These are phyloP conservation scores for Aphelenchoides bicaudatus DNA, from an alignment of 2,888 invertebrate species.

Conservation along the genomic window DNA sequence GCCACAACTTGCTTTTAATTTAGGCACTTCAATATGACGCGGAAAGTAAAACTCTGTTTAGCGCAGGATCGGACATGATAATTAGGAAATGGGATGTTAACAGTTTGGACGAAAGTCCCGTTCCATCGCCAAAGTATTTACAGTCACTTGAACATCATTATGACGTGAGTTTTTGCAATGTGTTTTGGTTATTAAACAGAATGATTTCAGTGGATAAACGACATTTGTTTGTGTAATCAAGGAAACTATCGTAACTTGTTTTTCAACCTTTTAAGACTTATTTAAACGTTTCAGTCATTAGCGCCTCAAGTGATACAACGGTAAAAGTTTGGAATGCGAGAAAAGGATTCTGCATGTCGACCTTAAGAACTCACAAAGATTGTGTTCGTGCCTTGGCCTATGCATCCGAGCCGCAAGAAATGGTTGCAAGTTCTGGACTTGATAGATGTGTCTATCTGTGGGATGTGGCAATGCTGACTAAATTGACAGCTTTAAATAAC, in stretches of 20 bases:
- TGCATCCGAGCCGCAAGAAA: conserved; percentile 71
- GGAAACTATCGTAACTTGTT: conserved; percentile 77
- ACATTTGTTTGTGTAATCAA: conserved; percentile 92
- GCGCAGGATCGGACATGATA: conserved; percentile 93
- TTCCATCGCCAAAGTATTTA: conserved; percentile 68
- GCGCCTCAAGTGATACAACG: conserved; percentile 97
- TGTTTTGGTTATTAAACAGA: too few relatives aligned
- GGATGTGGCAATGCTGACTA: conserved; percentile 96
- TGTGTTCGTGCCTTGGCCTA: conserved; percentile 96
- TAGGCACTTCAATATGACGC: conserved; percentile 87
- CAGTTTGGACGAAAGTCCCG: not conserved
- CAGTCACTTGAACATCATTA: conserved; percentile 99
- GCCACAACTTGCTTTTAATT: too few relatives aligned
- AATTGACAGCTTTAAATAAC: conserved; percentile 93
- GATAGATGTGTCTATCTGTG: conserved; percentile 94
- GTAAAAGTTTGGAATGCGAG: conserved; percentile 99
- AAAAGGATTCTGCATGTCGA: conserved; percentile 98
- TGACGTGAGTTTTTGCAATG: too few relatives aligned
- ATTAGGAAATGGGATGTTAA: conserved; percentile 70
- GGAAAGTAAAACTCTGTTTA: conserved; percentile 79
- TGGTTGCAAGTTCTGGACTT: conserved; percentile 85
- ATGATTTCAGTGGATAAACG: conserved; percentile 99
- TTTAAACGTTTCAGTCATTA: conserved; percentile 74
- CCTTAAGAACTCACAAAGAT: conserved; percentile 89
- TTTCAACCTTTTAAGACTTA: conserved; percentile 6